A percentile compares a stretch with the other conserved stretches of the same genome.
These are phyloP conservation scores for Mesitornis unicolor DNA, from an alignment of 2,113 vertebrate genomes.

Conservation along the genomic window DNA sequence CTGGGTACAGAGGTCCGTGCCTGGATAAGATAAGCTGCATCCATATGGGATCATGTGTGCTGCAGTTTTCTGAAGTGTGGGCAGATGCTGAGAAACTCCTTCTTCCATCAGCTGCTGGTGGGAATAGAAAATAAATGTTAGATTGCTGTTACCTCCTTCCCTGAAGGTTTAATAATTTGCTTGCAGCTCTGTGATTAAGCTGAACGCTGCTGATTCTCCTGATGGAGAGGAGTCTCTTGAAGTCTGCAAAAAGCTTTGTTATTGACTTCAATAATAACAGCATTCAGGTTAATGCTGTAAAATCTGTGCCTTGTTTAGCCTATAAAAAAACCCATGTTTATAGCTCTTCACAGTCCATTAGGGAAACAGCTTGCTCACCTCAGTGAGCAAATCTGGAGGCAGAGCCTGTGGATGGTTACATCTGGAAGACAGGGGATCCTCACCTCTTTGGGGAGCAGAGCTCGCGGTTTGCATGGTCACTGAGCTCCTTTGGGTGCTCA, in stretches of 20 bases:
- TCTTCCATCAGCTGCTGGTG: background rate
- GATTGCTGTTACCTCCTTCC: background rate
- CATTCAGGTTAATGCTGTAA: background rate
- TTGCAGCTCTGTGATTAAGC: background rate
- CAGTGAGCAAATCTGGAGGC: background rate
- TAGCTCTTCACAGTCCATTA: background rate
- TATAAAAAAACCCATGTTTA: background rate
- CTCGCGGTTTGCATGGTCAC: accelerated
- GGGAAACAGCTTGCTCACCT: background rate
- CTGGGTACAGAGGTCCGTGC: background rate
- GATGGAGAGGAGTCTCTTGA: background rate
- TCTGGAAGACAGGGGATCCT: background rate
- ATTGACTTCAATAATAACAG: background rate
- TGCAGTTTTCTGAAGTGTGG: background rate
- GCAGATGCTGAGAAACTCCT: background rate
- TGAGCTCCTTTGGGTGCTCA: background rate
- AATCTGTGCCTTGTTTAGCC: background rate
- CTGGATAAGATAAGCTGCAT: background rate
- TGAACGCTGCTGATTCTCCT: background rate
- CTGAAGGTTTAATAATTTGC: background rate
- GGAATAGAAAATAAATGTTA: background rate
- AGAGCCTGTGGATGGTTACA: background rate
- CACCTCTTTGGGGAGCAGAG: background rate
- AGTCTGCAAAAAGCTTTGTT: background rate
- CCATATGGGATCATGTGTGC: background rate